A percentile compares a stretch with the other conserved stretches of the same genome.
Conservation (phyloP, 30 jellyfish, hydroid and myxozoan species). For the Clytia hemisphaerica region DNA sequence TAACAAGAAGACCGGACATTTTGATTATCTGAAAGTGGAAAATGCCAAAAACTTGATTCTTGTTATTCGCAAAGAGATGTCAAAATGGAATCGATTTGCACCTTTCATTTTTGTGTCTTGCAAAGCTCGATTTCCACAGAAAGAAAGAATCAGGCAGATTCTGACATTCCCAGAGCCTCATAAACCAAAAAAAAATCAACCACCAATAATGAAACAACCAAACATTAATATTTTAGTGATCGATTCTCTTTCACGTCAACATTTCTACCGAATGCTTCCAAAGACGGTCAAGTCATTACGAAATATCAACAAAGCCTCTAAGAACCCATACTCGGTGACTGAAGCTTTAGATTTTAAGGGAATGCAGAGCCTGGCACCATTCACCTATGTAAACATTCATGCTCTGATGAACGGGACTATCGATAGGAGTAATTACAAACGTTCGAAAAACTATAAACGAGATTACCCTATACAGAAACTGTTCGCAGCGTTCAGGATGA, state of each 20-base stretch:
- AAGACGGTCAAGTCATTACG: conserved; percentile 37
- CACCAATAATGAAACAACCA: conserved; percentile 4
- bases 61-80: no score
- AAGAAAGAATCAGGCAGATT: conserved; percentile 12
- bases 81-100: conserved; percentile 18
- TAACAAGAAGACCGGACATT: no score
- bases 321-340: background rate
- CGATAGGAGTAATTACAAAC: conserved; percentile 14
- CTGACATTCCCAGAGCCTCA: conserved; percentile 21
- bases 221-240: conserved; percentile 61
- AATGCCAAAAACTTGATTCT: no score
- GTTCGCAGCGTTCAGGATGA: conserved; percentile 17
- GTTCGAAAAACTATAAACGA: no score
- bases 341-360: conserved; percentile 39
- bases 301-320: conserved; percentile 23
- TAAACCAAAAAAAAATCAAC: background rate
- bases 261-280: conserved; percentile 59
- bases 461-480: conserved; percentile 38
- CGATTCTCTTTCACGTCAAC: conserved; percentile 79
- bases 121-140: background rate
- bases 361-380: conserved; percentile 83
- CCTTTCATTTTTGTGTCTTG: conserved; percentile 43
- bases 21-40: no score
- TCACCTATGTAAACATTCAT: conserved; percentile 68
- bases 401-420: conserved; percentile 74